phyloP scores from a whole-genome alignment of 2,888 invertebrate genomes.

The Platynereis dumerilii region DNA sequence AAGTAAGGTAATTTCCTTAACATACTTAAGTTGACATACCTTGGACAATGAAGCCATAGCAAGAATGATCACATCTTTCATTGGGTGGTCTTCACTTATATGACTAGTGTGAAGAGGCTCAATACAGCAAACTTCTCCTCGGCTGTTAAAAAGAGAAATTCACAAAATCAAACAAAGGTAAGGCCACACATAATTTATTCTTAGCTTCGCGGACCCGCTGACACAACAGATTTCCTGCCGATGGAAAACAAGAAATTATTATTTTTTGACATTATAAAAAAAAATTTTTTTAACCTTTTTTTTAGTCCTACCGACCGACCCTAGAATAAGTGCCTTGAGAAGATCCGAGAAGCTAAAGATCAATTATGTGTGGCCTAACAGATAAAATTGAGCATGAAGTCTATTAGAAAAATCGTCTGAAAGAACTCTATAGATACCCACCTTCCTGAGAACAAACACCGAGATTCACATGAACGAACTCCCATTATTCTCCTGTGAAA shows the following conservation, averaged over 20 bases:
- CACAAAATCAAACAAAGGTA: background rate
- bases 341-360: no score
- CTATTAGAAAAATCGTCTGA: background rate
- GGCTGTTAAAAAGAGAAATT: constrained; percentile 68
- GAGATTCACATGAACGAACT: constrained; percentile 85
- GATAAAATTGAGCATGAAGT: background rate
- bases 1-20: no score
- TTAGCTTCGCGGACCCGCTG: no score
- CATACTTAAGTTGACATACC: no score
- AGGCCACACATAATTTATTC: background rate
- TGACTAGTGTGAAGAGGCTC: constrained; percentile 72
- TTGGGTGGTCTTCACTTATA: constrained; percentile 69
- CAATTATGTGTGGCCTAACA: no score
- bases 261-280: no score
- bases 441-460: constrained; percentile 89
- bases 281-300: no score
- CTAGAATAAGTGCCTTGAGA: no score
- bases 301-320: no score
- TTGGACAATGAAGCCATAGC: constrained; percentile 94
- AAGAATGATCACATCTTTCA: constrained; percentile 79
- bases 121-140: constrained; percentile 87
- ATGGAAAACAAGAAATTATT: no score
- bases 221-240: no score
- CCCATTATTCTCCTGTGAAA: constrained; percentile 75
- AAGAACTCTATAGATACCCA: constrained; percentile 32